Percentiles rank a stretch among this genome's conserved stretches.
These are phyloP conservation scores for Ornithorhynchus anatinus DNA, from an alignment of 2,113 vertebrate species.

Conservation along the genomic window DNA sequence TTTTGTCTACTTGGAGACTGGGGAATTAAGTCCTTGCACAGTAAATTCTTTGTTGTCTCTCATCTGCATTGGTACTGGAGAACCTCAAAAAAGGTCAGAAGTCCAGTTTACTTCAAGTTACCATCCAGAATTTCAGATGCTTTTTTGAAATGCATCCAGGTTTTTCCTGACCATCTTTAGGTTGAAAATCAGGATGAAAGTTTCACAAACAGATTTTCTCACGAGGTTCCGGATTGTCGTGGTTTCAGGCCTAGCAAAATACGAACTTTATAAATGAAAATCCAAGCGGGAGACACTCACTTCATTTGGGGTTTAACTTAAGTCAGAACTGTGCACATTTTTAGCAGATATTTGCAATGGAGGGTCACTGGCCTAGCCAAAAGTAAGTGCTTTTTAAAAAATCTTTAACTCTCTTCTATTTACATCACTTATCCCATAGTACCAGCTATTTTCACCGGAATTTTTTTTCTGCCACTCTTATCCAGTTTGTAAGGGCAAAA, in stretches of 20 bases:
- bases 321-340: slow-evolving; percentile 40
- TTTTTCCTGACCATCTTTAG: slow-evolving; percentile 49
- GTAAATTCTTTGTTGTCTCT: slow-evolving; percentile 25
- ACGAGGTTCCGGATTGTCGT: slow-evolving; percentile 60
- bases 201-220: slow-evolving; percentile 57
- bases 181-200: slow-evolving; percentile 47
- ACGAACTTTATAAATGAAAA: slow-evolving; percentile 64
- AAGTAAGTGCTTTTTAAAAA: slow-evolving; percentile 3
- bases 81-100: slow-evolving; percentile 29
- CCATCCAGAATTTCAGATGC: slow-evolving; percentile 46
- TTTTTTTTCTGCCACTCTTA: not conserved
- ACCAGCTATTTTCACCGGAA: not conserved
- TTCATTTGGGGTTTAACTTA: slow-evolving; percentile 51
- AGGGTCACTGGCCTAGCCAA: slow-evolving; percentile 14
- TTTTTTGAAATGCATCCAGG: slow-evolving; percentile 54
- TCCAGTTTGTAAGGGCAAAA: not conserved
- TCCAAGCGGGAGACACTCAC: slow-evolving; percentile 54
- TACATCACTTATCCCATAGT: not conserved
- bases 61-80: slow-evolving; percentile 33
- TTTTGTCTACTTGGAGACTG: slow-evolving; percentile 45
- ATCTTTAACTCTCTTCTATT: not conserved
- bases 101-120: slow-evolving; percentile 50
- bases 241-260: slow-evolving; percentile 60
- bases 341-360: not conserved
- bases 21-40: slow-evolving; percentile 30